These are phyloP conservation scores for Engraulis encrasicolus DNA, from an alignment of 2,113 vertebrate genomes.

Conservation along the genomic window DNA sequence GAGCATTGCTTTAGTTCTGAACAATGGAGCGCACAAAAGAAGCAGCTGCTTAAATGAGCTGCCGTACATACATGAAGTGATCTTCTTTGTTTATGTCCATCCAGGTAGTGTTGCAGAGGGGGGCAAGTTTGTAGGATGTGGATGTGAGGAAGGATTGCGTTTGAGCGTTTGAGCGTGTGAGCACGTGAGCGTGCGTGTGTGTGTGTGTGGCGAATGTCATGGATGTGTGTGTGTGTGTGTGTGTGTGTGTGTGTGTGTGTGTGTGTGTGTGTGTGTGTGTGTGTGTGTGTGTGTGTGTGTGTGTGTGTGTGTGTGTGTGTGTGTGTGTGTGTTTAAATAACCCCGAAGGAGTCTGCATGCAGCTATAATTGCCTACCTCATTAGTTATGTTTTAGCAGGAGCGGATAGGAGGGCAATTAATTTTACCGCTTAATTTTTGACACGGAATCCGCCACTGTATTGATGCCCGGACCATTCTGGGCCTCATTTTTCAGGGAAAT, in stretches of 20 bases:
- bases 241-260: slow-evolving; percentile 21
- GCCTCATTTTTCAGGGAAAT: slow-evolving; percentile 79
- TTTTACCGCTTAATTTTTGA: slow-evolving; percentile 86
- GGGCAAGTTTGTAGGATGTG: neutral
- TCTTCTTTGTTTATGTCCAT: neutral
- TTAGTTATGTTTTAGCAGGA: slow-evolving; percentile 82
- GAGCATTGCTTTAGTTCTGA: neutral
- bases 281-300: slow-evolving; percentile 61
- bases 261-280: slow-evolving; percentile 35
- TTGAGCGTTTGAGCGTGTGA: neutral
- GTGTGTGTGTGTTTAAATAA: slow-evolving; percentile 71
- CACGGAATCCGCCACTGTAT: slow-evolving; percentile 71
- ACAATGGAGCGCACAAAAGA: neutral
- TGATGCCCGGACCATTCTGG: slow-evolving; percentile 69
- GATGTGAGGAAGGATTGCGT: neutral
- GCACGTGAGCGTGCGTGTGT: neutral
- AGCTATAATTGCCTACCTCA: slow-evolving; percentile 80
- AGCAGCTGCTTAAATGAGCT: neutral
- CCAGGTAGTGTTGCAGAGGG: neutral
- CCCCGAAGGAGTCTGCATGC: slow-evolving; percentile 74
- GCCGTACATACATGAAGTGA: neutral
- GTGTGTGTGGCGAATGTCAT: slow-evolving; percentile 48
- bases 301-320: too few species aligned
- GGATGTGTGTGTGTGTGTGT: too few species aligned
- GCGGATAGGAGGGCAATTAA: slow-evolving; percentile 79